Base-by-base conservation (phyloP, 2,113 vertebrate genomes). In the Tragulus kanchil region DNA sequence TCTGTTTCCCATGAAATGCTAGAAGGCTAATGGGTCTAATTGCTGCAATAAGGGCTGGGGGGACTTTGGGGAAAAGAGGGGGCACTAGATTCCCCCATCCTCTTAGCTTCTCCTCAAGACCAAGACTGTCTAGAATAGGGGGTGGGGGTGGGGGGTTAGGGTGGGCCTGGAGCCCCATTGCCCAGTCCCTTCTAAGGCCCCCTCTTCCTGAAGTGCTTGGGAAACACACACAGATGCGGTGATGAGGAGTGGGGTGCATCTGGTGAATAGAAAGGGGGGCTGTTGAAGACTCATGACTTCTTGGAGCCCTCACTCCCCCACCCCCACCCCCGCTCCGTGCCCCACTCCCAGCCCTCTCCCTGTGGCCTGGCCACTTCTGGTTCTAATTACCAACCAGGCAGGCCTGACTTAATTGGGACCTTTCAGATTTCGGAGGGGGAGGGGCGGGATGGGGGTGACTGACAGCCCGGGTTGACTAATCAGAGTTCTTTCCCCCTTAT, bases 1-100 rank as follows among this genome's bases (percentile, higher is more conserved):
- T 98, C 98, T 98, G 98, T 97, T 98, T 98, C 97, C 97, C 98
- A 98, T 98, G 98, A 97, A 98, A 98, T 97, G 97, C 97, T 98
- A 98, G 97, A 97, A 97, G 97, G 96, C 97, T 98, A 98, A 98
- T 98, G 97, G 96, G 95, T 95, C 95, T 98, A 98, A 98, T 98
- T 98, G 98, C 97, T 97, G 97, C 98, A 98, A 96, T 97, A 98
- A 98, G 98, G 97, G 91, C 93, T 86, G 94, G 98, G 97, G 97
- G 90, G 14, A 92, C 95, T 96, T 97, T 96, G 91, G 95, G 97
- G 96, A 84, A 95, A 97, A 97, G 86, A 96, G 89, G 95, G 95
- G 96, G 96, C 94, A 97, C 67, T 89, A 93, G 94, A 89, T 92
- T 62, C 73, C 96, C 94, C 95, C 90, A 85, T 59, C 69, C 62